Evolutionary conservation across 2,113 vertebrate species (phyloP), one percentile per base, ranked within the genome.

Genomic region (Ophthalmolycus amberensis): DNA sequence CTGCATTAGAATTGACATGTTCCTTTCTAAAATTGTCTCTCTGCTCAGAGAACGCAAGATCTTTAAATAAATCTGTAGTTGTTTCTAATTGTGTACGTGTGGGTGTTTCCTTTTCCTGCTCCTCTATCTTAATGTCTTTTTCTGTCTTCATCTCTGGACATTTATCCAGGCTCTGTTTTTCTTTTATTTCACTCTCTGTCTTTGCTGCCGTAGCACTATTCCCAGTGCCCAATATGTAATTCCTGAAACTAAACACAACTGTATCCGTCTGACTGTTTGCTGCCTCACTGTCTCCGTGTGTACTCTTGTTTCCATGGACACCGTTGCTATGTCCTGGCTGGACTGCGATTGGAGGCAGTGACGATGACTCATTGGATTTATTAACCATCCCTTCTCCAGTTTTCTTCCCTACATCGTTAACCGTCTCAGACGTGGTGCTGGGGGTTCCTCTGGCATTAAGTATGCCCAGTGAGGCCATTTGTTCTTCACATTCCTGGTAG

Each of bases 401-500:
- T 82, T 81, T 88, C 81, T 71, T 77, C 50, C 44, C 82, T 66
- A 18, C 85, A 68, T 83, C 54, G 3, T 77, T 44, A 72, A 71
- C 58, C 0, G 15, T 77, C 85, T 75, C 75, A 58, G 83, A 63
- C 9, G 7, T 56, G 42, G 67, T 75, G 44, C 60, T 81, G 50
- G 48, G 44, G 42, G 63, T 9, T 60, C 82, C 80, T 18, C 56
- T 42, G 44, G 75, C 54, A 63, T 77, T 63, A n/a, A 89, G 59
- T 22, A 90, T 75, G 22, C 88, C 89, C 82, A 95, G 85, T 4
- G 90, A 94, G 54, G 84, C 93, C 93, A 95, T 94, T 92, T 96
- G 93, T 42, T 95, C 86, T 74, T 96, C 94, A 78, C 93, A 95
- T 95, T 95, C 94, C 72, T 92, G 89, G 60, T 94, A 94, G 71